A percentile compares a stretch with the other conserved stretches of the same genome.
These are phyloP conservation scores for Pogonus chalceus DNA, from an alignment of 1,140 invertebrate genomes.

Conservation along the genomic window DNA sequence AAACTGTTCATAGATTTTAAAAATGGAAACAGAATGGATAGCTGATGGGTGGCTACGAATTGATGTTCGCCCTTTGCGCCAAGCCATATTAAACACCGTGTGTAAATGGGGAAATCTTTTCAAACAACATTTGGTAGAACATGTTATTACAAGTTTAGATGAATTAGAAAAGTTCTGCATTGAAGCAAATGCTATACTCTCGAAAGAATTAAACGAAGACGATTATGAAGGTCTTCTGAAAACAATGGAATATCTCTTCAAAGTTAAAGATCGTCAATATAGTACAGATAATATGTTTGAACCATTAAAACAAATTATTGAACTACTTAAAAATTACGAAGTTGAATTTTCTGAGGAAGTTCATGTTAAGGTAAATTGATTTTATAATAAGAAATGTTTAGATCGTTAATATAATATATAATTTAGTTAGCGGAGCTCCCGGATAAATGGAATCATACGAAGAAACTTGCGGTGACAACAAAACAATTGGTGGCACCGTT, in stretches of 20 bases:
- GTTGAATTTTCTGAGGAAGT: conserved; percentile 60
- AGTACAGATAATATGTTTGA: conserved; percentile 67
- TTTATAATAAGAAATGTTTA: conserved; percentile 19
- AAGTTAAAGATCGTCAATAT: conserved; percentile 46
- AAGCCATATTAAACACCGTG: conserved; percentile 80
- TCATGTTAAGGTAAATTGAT: conserved; percentile 41
- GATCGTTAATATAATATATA: conserved; percentile 29
- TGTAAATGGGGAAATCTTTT: conserved; percentile 94
- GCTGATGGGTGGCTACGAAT: conserved; percentile 40
- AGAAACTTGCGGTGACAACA: conserved; percentile 70
- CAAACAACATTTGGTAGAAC: conserved; percentile 85
- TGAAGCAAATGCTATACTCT: conserved; percentile 44
- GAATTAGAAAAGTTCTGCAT: conserved; percentile 50
- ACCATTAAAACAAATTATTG: conserved; percentile 66
- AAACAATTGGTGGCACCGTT: conserved; percentile 80
- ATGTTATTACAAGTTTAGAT: conserved; percentile 60
- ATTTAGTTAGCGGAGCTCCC: conserved; percentile 62
- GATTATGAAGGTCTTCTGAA: conserved; percentile 53
- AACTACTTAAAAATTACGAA: conserved; percentile 60
- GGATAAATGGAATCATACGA: conserved; percentile 78
- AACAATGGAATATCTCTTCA: conserved; percentile 50
- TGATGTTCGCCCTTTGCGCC: conserved; percentile 80
- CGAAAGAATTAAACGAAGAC: conserved; percentile 48
- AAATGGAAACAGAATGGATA: conserved; percentile 24
- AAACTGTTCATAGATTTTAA: conserved; percentile 18